Evolutionary conservation across 2,888 invertebrate genomes (phyloP).

Genomic region (Gonocerus acuteangulatus): DNA sequence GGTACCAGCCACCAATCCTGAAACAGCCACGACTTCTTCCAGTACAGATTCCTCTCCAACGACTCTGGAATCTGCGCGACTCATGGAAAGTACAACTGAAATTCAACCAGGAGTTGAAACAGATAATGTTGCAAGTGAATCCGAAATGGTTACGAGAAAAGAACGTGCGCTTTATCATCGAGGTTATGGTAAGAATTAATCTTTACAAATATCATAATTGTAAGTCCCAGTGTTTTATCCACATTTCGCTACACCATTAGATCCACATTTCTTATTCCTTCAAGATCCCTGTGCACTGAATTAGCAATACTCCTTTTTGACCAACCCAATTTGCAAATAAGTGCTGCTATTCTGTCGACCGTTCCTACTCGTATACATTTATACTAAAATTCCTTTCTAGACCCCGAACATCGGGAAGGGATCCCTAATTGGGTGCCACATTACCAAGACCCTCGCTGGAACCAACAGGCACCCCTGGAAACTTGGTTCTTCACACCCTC

Average conservation of each 20-base stretch:
- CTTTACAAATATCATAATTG: too few relatives aligned
- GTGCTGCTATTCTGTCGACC: too few relatives aligned
- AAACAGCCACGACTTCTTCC: conserved; percentile 25
- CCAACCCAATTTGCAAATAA: too few relatives aligned
- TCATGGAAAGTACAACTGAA: neutral
- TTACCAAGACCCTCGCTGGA: conserved; percentile 30
- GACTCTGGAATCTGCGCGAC: conserved; percentile 29
- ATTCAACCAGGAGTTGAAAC: conserved; percentile 28
- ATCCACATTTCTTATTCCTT: too few relatives aligned
- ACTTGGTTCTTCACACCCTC: conserved; percentile 36
- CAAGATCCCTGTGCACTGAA: too few relatives aligned
- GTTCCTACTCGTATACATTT: too few relatives aligned
- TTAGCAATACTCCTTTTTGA: too few relatives aligned
- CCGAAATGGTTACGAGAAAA: conserved; percentile 44
- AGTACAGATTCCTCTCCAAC: conserved; percentile 30
- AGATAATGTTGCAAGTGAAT: conserved; percentile 39
- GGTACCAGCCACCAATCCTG: neutral
- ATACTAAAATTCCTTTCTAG: too few relatives aligned
- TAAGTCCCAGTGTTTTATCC: too few relatives aligned
- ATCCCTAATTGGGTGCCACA: conserved; percentile 35
- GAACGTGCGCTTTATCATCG: conserved; percentile 24
- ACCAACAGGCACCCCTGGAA: conserved; percentile 30
- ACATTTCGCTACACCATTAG: too few relatives aligned
- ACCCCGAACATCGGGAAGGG: conserved; percentile 23
- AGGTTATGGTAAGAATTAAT: conserved; percentile 6